Percentiles rank a stretch among this genome's conserved stretches.
Evolutionary conservation across 2,113 vertebrate genomes (phyloP).

Genomic region (Cyprinodon variegatus): DNA sequence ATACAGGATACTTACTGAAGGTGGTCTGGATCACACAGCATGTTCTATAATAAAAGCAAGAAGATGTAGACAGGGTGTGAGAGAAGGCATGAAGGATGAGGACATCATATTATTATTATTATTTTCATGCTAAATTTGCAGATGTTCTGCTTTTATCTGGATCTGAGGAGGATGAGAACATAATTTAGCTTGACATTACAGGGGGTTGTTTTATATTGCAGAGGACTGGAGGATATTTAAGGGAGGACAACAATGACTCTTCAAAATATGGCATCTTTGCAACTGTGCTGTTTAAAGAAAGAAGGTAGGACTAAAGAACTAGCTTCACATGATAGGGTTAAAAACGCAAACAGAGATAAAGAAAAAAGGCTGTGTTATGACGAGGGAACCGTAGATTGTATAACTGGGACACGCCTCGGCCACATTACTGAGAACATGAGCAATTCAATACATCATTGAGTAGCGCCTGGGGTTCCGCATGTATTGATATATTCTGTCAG

Average conservation of each 20-base stretch:
- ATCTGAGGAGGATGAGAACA: neutral
- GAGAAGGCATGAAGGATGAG: neutral
- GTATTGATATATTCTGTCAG: conserved; percentile 35
- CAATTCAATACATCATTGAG: conserved; percentile 48
- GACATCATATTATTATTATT: neutral
- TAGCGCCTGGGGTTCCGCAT: conserved; percentile 3
- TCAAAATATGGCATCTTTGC: neutral
- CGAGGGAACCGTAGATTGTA: neutral
- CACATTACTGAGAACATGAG: conserved; percentile 29
- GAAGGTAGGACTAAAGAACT: neutral
- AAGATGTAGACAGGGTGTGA: neutral
- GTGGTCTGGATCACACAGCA: conserved; percentile 51
- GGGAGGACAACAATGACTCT: conserved; percentile 2
- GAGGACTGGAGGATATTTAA: neutral
- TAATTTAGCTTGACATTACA: neutral
- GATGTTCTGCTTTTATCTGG: neutral
- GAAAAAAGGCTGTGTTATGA: neutral
- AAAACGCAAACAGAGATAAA: too few relatives aligned
- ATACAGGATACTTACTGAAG: conserved; percentile 71
- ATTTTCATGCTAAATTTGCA: neutral
- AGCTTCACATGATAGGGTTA: neutral
- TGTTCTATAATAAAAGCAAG: conserved; percentile 59
- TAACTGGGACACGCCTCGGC: neutral
- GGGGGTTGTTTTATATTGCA: conserved; percentile 13
- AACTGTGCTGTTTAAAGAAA: neutral